A percentile compares a stretch with the other conserved stretches of the same genome.
Conservation (phyloP, 2,797 vertebrate genomes). For the Malurus splendens region DNA sequence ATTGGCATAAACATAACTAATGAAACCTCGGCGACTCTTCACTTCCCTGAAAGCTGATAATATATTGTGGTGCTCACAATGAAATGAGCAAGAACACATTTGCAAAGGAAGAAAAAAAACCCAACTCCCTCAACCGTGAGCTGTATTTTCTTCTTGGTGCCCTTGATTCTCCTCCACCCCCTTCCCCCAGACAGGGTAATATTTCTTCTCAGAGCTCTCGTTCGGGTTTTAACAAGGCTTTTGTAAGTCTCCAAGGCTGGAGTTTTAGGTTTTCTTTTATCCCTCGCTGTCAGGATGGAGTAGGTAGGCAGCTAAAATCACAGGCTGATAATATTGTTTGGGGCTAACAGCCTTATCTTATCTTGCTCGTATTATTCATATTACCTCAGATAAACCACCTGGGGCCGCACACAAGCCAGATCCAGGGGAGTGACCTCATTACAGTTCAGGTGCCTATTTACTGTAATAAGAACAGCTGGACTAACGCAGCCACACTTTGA, state of each 20-base stretch:
- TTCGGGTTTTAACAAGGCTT: neutral
- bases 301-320: slow-evolving; percentile 37
- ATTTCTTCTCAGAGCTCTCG: slow-evolving; percentile 28
- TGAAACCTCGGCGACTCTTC: slow-evolving; percentile 59
- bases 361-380: slow-evolving; percentile 42
- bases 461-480: slow-evolving; percentile 42
- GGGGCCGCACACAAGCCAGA: slow-evolving; percentile 31
- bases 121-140: slow-evolving; percentile 42
- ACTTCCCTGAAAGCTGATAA: slow-evolving; percentile 55
- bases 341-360: slow-evolving; percentile 45
- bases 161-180: neutral
- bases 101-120: slow-evolving; percentile 24
- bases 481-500: neutral
- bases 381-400: slow-evolving; percentile 57
- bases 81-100: slow-evolving; percentile 54
- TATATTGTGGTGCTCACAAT: slow-evolving; percentile 44
- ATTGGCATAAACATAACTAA: slow-evolving; percentile 70
- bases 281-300: slow-evolving; percentile 27
- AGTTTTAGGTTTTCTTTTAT: slow-evolving; percentile 46
- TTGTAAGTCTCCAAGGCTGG: slow-evolving; percentile 46
- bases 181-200: slow-evolving; percentile 18
- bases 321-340: slow-evolving; percentile 34
- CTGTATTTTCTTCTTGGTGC: slow-evolving; percentile 35
- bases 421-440: slow-evolving; percentile 52
- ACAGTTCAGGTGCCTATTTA: slow-evolving; percentile 46